Evolutionary conservation across 2,113 vertebrate genomes (phyloP), one percentile per base, ranked within the genome.

Genomic region (Isurus oxyrinchus): DNA sequence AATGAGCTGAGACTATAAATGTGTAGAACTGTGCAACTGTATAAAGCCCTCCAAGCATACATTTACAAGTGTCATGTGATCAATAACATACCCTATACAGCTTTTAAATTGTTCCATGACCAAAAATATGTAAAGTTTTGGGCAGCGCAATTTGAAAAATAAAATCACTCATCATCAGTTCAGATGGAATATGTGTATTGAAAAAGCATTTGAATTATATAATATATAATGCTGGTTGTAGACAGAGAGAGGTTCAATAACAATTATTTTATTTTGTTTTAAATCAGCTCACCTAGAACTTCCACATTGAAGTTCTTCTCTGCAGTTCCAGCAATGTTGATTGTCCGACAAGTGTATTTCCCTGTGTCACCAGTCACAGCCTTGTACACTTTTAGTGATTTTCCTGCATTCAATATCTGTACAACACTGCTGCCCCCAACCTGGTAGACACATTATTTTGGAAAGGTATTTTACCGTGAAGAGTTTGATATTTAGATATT

Each of bases 321-420:
- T 31, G 98, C 97, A 96, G 98, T 98, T 97, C 99, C 99, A 79
- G 99, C 99, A 21, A 98, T 96, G n/a, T 99, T 99, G 97, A 98
- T 96, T 7, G 99, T 99, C 97, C 98, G 98, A 97, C 99, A 99
- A n/a, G 98, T 98, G 97, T 99, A 99, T 67, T 97, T 97, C 59
- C 99, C 99, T 14, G 97, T 97, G 1, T 99, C 98, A 84, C 97
- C 97, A n/a, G 97, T 96, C 76, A 97, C 81, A 1, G 97, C 97
- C 97, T 98, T 98, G 96, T 98, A 97, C 88, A 99, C 97, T 96
- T 98, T 98, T 96, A 99, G 96, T 0, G 97, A 98, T 97, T 98
- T 99, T 86, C 99, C 99, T 44, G 97, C 97, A 96, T 98, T 98
- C 94, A 97, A 97, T 97, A 99, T 98, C 97, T 99, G 98, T 96